phyloP scores from a whole-genome alignment of 1,140 invertebrate genomes.

The Drosophila serrata region DNA sequence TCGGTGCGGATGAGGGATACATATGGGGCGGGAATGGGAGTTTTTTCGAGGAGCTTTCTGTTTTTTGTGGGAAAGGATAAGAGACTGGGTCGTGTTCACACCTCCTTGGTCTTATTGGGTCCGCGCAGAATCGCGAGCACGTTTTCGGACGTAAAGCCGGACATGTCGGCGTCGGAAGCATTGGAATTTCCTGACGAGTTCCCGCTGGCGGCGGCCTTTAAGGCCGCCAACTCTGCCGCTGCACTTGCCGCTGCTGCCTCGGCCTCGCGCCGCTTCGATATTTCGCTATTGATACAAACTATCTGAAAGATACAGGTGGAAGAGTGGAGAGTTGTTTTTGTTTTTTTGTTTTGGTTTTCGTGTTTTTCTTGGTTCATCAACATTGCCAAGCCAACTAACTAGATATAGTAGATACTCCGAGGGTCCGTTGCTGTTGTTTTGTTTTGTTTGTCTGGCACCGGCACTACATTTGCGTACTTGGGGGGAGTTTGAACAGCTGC shows the following conservation, averaged over 20 bases:
- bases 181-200: neutral
- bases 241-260: conserved; percentile 45
- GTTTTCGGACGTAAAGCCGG: conserved; percentile 51
- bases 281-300: conserved; percentile 80
- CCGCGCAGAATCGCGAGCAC: conserved; percentile 41
- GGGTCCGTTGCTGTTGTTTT: conserved; percentile 17
- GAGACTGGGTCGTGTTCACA: conserved; percentile 42
- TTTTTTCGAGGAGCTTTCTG: neutral
- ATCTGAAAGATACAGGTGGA: conserved; percentile 76
- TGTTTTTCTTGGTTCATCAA: conserved; percentile 73
- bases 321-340: conserved; percentile 41
- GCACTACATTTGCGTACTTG: conserved; percentile 36
- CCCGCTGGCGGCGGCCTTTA: conserved; percentile 7
- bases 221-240: conserved; percentile 10
- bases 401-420: conserved; percentile 2
- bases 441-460: neutral
- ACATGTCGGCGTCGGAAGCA: conserved; percentile 17
- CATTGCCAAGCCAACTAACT: conserved; percentile 61
- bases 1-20: neutral
- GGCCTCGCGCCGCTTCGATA: conserved; percentile 61
- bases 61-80: neutral
- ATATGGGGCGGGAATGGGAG: neutral
- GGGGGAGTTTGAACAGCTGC: conserved; percentile 54
- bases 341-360: neutral
- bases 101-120: conserved; percentile 39